Evolutionary conservation across 2,113 vertebrate genomes (phyloP).

Genomic region (Pampusana beccarii): DNA sequence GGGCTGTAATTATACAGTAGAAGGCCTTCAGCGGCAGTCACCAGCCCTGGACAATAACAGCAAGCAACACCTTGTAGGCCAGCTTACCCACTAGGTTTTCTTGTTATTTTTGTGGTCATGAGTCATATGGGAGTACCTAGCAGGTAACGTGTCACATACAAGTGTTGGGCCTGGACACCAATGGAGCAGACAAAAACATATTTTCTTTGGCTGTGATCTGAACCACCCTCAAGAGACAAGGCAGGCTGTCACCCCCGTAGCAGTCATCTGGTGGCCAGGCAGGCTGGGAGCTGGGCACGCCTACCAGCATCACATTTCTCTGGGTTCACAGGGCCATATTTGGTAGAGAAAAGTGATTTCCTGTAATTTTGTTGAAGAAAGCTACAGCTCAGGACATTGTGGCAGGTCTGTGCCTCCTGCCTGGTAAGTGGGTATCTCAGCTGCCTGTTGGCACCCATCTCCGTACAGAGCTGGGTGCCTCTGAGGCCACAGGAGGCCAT

Average conservation of each 20-base stretch:
- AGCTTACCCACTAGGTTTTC: background rate
- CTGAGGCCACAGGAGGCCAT: background rate
- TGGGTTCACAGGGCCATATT: background rate
- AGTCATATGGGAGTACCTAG: background rate
- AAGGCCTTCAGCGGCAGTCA: background rate
- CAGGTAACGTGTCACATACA: background rate
- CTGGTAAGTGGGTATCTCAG: background rate
- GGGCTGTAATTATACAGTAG: background rate
- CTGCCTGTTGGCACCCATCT: background rate
- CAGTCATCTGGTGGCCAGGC: background rate
- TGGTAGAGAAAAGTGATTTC: background rate
- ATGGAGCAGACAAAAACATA: rapidly evolving
- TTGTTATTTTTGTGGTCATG: background rate
- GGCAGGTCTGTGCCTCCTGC: background rate
- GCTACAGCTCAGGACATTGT: background rate
- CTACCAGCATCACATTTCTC: background rate
- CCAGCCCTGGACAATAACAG: background rate
- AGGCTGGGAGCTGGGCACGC: background rate
- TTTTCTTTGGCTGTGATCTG: background rate
- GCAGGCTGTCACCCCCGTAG: background rate
- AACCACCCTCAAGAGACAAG: background rate
- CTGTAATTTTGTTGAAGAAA: background rate
- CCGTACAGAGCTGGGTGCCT: rapidly evolving
- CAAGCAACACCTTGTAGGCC: background rate
- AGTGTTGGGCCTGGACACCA: background rate